phyloP scores from a whole-genome alignment of 2,113 vertebrate species.

The Etheostoma cragini region DNA sequence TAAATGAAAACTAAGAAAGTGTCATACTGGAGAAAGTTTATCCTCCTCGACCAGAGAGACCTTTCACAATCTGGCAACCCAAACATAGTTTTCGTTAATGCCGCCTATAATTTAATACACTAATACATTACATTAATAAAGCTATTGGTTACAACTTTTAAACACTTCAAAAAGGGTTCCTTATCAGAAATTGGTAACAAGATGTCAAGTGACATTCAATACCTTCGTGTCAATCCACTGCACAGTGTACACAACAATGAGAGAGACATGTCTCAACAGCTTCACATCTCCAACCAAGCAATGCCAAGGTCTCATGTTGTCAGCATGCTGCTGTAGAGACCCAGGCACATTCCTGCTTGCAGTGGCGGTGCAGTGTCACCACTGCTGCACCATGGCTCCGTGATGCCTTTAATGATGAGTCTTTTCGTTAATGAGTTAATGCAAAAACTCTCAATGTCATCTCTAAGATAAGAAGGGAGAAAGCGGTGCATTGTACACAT shows the following conservation, averaged over 20 bases:
- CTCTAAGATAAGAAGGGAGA: slow-evolving; percentile 95
- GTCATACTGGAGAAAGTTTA: not conserved
- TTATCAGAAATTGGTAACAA: not conserved
- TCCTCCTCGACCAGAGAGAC: not conserved
- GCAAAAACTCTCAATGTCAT: slow-evolving; percentile 97
- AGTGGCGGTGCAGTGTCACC: slow-evolving; percentile 61
- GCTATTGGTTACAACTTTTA: not conserved
- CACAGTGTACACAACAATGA: slow-evolving; percentile 12
- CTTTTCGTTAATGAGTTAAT: slow-evolving; percentile 99
- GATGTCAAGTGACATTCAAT: not conserved
- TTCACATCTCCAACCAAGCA: slow-evolving; percentile 39
- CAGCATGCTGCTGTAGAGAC: slow-evolving; percentile 20
- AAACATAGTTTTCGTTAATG: not conserved
- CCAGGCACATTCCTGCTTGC: slow-evolving; percentile 70
- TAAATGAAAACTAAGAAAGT: not conserved
- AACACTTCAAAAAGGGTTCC: not conserved
- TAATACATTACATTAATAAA: not conserved
- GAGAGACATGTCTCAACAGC: slow-evolving; percentile 24
- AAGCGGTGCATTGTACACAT: slow-evolving; percentile 94
- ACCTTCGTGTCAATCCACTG: slow-evolving; percentile 11
- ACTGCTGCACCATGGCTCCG: slow-evolving; percentile 43
- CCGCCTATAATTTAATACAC: not conserved
- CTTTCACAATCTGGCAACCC: slow-evolving; percentile 3
- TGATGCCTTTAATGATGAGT: slow-evolving; percentile 90
- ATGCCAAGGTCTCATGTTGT: slow-evolving; percentile 43